Conservation (phyloP, 2,888 invertebrate genomes). For the Melanophora roralis region DNA sequence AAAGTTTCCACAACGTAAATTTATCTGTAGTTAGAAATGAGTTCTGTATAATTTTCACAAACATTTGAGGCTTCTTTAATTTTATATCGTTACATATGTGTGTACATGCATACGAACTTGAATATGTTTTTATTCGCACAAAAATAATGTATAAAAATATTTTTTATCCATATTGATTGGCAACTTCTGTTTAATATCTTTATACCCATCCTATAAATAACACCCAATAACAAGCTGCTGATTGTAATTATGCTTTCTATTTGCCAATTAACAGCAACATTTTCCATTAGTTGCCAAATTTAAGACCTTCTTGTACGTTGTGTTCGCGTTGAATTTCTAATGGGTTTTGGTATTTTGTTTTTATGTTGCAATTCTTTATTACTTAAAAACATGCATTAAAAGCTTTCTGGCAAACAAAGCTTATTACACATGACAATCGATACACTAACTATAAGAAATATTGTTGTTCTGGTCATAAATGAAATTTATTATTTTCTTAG, state of each 20-base stretch:
- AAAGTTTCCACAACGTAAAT: background rate
- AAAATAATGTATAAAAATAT: too few species aligned
- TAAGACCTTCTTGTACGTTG: conserved; percentile 5
- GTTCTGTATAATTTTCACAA: too few species aligned
- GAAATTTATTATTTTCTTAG: background rate
- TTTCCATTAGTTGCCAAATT: conserved; percentile 7
- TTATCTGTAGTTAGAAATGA: too few species aligned
- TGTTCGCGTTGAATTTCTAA: conserved; percentile 23
- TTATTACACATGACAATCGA: background rate
- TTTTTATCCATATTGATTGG: background rate
- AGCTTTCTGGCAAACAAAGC: conserved; percentile 1
- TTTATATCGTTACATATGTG: too few species aligned
- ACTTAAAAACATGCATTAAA: conserved; percentile 47
- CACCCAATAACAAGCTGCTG: background rate
- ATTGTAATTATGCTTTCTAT: conserved; percentile 11
- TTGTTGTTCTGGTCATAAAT: background rate
- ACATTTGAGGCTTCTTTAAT: too few species aligned
- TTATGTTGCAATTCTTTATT: conserved; percentile 42
- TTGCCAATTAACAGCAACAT: background rate
- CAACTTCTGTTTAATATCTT: background rate
- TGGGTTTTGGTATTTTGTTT: conserved; percentile 21
- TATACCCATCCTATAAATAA: background rate
- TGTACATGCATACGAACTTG: too few species aligned
- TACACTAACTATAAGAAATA: conserved; percentile 33
- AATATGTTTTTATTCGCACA: too few species aligned